phyloP scores from a whole-genome alignment of 2,113 vertebrate genomes.

The Felis chaus region DNA sequence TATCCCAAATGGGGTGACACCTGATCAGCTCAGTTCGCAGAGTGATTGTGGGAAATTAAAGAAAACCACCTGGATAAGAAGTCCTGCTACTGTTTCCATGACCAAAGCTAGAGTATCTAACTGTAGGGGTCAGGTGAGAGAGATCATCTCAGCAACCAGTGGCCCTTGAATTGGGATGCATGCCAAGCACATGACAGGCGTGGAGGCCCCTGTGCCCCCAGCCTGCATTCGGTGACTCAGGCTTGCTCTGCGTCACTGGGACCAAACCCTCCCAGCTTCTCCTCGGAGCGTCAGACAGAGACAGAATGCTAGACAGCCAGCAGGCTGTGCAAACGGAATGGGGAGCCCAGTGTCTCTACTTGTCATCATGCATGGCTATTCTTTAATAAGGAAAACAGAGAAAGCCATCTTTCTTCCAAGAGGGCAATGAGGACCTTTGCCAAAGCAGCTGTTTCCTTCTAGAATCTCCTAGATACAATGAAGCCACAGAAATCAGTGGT shows the following conservation, averaged over 20 bases:
- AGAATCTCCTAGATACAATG: slow-evolving; percentile 39
- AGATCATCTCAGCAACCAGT: background rate
- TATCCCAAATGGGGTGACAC: background rate
- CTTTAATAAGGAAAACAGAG: background rate
- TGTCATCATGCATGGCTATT: background rate
- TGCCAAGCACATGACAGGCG: fast-evolving
- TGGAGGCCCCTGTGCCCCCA: background rate
- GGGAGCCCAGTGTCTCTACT: background rate
- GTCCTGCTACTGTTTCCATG: background rate
- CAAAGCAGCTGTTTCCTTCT: slow-evolving; percentile 30
- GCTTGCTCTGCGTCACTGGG: background rate
- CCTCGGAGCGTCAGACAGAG: background rate
- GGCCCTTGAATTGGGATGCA: background rate
- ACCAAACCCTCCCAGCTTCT: background rate
- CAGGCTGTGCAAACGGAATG: background rate
- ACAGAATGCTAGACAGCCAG: background rate
- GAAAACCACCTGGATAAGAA: background rate
- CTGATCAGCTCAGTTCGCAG: background rate
- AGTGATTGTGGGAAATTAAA: background rate
- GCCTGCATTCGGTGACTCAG: background rate
- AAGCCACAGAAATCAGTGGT: background rate
- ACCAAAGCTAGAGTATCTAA: background rate
- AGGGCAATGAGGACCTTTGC: background rate
- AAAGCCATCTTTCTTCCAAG: slow-evolving; percentile 6
- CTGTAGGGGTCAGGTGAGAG: background rate